Evolutionary conservation across 2,888 invertebrate genomes (phyloP).

Genomic region (Phorcus lineatus): DNA sequence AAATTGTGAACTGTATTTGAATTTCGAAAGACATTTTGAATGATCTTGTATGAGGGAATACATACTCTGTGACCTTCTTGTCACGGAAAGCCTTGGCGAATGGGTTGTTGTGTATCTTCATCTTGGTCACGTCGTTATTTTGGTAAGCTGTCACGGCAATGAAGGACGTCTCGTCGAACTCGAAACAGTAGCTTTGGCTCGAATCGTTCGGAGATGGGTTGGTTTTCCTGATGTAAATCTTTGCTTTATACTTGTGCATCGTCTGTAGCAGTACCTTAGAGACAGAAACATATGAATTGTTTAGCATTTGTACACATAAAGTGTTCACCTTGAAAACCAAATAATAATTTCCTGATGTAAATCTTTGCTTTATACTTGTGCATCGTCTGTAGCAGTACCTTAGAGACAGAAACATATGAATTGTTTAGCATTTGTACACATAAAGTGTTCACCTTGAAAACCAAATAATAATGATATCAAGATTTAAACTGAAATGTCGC

Average conservation of each 20-base stretch:
- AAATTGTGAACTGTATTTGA: no score
- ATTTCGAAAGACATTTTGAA: no score
- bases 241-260: conserved; percentile 56
- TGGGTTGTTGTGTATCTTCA: conserved; percentile 62
- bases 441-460: not conserved
- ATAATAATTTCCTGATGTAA: conserved; percentile 36
- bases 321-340: not conserved
- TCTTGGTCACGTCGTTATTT: conserved; percentile 54
- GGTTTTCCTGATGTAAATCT: conserved; percentile 37
- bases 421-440: not conserved
- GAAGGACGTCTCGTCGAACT: conserved; percentile 51
- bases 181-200: not conserved
- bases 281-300: not conserved
- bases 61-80: not conserved
- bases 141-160: conserved; percentile 62
- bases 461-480: no score
- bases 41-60: no score
- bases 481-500: conserved; percentile 51
- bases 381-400: conserved; percentile 61
- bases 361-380: conserved; percentile 52
- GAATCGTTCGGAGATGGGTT: conserved; percentile 18
- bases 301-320: not conserved
- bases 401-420: conserved; percentile 19
- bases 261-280: conserved; percentile 57
- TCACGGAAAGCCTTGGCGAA: conserved; percentile 62